Evolutionary conservation across 1,140 invertebrate genomes (phyloP).

Genomic region (Bombus ignitus): DNA sequence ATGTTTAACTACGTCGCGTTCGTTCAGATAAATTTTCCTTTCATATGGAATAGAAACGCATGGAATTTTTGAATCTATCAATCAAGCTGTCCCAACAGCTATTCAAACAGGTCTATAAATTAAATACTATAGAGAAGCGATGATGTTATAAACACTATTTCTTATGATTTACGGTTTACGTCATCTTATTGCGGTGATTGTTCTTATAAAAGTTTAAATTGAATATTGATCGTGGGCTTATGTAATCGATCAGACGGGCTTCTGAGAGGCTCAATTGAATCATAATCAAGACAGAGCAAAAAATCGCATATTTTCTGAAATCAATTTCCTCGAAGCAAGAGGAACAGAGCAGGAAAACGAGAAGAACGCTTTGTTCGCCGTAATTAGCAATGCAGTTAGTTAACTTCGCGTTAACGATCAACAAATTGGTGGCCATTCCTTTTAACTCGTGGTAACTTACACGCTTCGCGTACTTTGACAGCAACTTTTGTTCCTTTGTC

Average conservation of each 20-base stretch:
- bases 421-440: conserved; percentile 24
- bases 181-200: no score
- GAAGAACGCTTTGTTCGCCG: not conserved
- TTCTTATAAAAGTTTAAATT: not conserved
- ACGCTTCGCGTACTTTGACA: conserved; percentile 50
- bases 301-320: not conserved
- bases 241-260: not conserved
- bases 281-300: not conserved
- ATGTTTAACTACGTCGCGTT: not conserved
- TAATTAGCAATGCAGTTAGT: conserved; percentile 9
- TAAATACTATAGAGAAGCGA: no score
- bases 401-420: conserved; percentile 36
- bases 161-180: no score
- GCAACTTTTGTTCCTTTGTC: conserved; percentile 71
- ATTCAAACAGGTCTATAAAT: no score
- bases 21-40: conserved; percentile 35
- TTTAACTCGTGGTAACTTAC: conserved; percentile 29
- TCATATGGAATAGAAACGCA: not conserved
- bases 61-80: not conserved
- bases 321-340: not conserved
- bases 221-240: not conserved
- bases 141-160: no score
- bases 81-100: no score
- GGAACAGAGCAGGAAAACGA: not conserved
- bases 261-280: not conserved